Evolutionary conservation across 2,113 vertebrate species (phyloP), one percentile per base, ranked within the genome.

Genomic region (Coptodon rendalli): DNA sequence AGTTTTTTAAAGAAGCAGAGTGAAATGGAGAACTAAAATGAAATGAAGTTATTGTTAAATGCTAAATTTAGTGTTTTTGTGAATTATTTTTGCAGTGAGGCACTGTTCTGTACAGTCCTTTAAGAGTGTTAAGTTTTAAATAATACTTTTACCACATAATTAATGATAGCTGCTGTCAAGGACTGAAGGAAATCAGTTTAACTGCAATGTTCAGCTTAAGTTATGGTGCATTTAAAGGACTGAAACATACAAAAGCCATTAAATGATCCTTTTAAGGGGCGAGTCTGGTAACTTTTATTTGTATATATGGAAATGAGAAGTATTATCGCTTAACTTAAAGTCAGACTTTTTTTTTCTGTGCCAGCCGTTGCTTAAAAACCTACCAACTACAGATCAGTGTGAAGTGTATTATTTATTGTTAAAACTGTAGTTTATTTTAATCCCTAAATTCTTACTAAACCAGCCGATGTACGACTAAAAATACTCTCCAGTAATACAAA

Each of bases 391-490:
- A 19, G 40, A 29, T 76, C 6, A 17, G 71, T 19, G 24, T 19
- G 16, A 54, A 1, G 4, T 19, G 16, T 2, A 9, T 76, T 50
- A 48, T 29, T 76, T 43, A 11, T 19, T 1, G 3, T 76, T 45
- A 76, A 48, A 27, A 1, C 43, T 48, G 7, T 16, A 0, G 14
- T 29, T 48, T 8, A 12, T 50, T 50, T 76, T 0, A 76, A 76
- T 48, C 40, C 2, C 9, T 2, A 48, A 48, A 3, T 76, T 29
- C 14, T 76, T 29, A 29, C 40, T 48, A 76, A 27, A 0, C 8
- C 14, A 27, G 40, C 12, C 3, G 2, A 73, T 27, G 22, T 73
- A 45, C 1, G 0, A 27, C 0, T 73, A 27, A 10, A 29, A 27
- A 29, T 29, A 73, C 3, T 6, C 22, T 27, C 22, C 11, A 68